Evolutionary conservation across 2,888 invertebrate genomes (phyloP), one percentile per base, ranked within the genome.

Genomic region (Callyntrura sp.): DNA sequence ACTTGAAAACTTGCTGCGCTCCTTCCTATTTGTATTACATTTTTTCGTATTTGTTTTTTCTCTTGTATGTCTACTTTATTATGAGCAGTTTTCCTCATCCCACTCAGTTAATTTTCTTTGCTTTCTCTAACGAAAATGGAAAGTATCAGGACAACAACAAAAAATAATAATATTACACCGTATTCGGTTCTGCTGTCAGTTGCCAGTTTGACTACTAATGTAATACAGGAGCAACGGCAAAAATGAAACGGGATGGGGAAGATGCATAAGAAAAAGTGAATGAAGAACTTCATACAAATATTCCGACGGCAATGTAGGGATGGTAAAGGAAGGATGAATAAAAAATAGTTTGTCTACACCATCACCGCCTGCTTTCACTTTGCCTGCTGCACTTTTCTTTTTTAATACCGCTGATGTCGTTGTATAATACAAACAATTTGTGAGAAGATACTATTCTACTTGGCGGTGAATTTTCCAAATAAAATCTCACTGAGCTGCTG

Each of bases 21-120:
- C 35, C 35, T 35, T 35, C 35, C 17, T 70, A 70, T 35, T 70
- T 70, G 70, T 43, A 70, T 70, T 70, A 70, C 43, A 43, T 70
- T 70, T 70, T 60, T 70, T 70, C 70, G 2, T 70, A 70, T 70
- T 70, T 70, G 70, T 70, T 43, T 70, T n/a, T 70, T n/a, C 60
- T 14, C n/a, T 65, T 65, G 35, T 35, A 51, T 51, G 51, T 11
- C 9, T 60, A 60, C 60, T n/a, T 60, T 20, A 20, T 0, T 70
- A 70, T 45, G 70, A 70, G 70, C 12, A n/a, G 1, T 60, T 43
- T 70, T 70, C 43, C 28, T 65, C 28, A 6, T 11, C 11, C 14
- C 65, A 65, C 65, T 28, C 28, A 65, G 14, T 65, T 65, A 25
- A 65, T n/a, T 51, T 51, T 11, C 51, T 51, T 51, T 51, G 11